These are phyloP conservation scores for Osmerus eperlanus DNA, from an alignment of 2,113 vertebrate species.

Conservation along the genomic window DNA sequence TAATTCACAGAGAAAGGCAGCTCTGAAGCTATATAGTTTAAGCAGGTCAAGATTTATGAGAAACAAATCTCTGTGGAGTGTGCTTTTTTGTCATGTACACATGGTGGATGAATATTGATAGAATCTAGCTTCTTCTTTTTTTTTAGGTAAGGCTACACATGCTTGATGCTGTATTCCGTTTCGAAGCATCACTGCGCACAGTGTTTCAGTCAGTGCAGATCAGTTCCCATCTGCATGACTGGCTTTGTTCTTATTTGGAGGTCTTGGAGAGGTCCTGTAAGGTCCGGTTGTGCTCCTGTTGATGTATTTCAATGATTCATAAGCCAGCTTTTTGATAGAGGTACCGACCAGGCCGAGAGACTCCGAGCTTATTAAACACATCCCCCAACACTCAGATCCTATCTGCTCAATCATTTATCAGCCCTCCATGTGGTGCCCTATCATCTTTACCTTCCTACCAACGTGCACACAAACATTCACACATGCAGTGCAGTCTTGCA, in stretches of 20 bases:
- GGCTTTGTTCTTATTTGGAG: not conserved
- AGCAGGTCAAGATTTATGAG: too few relatives aligned
- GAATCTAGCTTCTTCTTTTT: too few relatives aligned
- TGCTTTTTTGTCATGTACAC: too few relatives aligned
- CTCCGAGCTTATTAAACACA: not conserved
- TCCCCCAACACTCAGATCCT: not conserved
- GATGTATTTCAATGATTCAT: constrained; percentile 1
- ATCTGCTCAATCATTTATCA: not conserved
- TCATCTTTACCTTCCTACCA: not conserved
- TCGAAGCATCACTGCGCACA: too few relatives aligned
- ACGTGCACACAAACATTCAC: not conserved
- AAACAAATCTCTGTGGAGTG: too few relatives aligned
- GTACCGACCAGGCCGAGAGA: not conserved
- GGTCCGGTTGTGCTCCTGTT: not conserved
- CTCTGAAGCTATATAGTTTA: too few relatives aligned
- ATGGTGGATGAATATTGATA: too few relatives aligned
- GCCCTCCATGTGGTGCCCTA: not conserved
- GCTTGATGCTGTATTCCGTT: too few relatives aligned
- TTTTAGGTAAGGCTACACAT: too few relatives aligned
- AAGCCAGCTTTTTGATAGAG: constrained; percentile 1
- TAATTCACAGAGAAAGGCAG: too few relatives aligned
- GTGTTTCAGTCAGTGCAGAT: constrained; percentile 30
- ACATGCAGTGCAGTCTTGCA: not conserved
- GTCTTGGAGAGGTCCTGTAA: not conserved
- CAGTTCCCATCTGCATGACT: not conserved